Percentiles rank a stretch among this genome's conserved stretches.
Conservation (phyloP, 2,113 vertebrate genomes). For the Ailuropoda melanoleuca region DNA sequence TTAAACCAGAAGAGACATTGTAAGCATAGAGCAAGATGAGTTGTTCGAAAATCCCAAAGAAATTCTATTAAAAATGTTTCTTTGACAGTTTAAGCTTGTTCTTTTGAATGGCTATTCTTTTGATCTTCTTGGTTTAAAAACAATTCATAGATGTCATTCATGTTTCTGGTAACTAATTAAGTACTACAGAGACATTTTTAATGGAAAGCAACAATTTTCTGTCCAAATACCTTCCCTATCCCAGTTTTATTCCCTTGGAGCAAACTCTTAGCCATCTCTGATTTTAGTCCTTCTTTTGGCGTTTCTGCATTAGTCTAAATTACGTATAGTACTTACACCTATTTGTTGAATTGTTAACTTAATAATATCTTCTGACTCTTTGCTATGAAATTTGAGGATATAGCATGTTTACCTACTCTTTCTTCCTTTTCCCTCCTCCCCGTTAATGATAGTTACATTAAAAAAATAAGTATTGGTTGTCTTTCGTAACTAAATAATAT, state of each 20-base stretch:
- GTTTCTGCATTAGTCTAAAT: neutral
- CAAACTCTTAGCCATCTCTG: neutral
- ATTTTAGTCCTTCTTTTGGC: neutral
- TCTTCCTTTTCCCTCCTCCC: neutral
- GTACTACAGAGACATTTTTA: neutral
- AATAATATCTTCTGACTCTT: neutral
- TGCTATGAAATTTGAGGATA: neutral
- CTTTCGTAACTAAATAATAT: neutral
- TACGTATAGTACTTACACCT: neutral
- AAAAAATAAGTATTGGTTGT: neutral
- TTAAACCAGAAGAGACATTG: neutral
- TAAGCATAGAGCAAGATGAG: neutral
- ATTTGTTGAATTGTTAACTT: slow-evolving; percentile 27
- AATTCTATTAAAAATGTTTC: slow-evolving; percentile 50
- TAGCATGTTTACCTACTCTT: neutral
- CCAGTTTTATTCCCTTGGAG: neutral
- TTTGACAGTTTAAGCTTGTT: neutral
- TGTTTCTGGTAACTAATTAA: slow-evolving; percentile 29
- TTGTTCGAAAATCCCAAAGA: slow-evolving; percentile 36
- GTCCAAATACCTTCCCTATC: neutral
- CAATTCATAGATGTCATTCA: neutral
- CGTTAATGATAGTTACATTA: neutral
- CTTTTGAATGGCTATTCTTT: slow-evolving; percentile 22
- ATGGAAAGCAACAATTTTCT: neutral
- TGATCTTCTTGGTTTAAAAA: slow-evolving; percentile 40